A percentile compares a stretch with the other conserved stretches of the same genome.
Evolutionary conservation across 2,113 vertebrate species (phyloP).

Genomic region (Larimichthys crocea): DNA sequence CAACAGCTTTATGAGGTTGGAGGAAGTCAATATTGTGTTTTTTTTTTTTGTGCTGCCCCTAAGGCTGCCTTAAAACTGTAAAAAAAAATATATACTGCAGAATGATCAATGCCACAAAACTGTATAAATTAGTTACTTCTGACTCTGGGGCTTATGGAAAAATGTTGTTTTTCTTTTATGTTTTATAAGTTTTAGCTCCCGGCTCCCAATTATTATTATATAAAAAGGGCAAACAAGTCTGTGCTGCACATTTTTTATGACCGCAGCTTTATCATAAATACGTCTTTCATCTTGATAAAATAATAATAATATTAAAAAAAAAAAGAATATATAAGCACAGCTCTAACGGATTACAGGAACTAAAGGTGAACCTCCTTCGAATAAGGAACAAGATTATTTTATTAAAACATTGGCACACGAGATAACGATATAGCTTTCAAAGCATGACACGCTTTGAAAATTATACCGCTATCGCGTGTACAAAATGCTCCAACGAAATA

Average conservation of each 20-base stretch:
- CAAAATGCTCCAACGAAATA: slow-evolving; percentile 14
- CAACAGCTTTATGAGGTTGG: not conserved
- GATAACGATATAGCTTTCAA: slow-evolving; percentile 41
- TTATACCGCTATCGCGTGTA: slow-evolving; percentile 28
- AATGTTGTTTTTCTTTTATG: slow-evolving; percentile 5
- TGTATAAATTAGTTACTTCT: not conserved
- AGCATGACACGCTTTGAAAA: slow-evolving; percentile 41
- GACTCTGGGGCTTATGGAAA: not conserved
- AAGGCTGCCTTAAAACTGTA: not conserved
- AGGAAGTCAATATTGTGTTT: not conserved
- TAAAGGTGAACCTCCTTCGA: slow-evolving; percentile 40
- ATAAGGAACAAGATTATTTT: slow-evolving; percentile 19
- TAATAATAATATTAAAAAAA: not conserved
- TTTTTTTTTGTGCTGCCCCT: not conserved
- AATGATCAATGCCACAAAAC: not conserved
- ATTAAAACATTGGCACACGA: slow-evolving; percentile 41
- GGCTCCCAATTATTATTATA: not conserved
- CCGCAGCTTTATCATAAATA: slow-evolving; percentile 34
- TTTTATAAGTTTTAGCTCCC: not conserved
- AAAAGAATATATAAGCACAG: slow-evolving; percentile 30
- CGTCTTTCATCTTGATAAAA: slow-evolving; percentile 10
- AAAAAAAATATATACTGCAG: too few species aligned
- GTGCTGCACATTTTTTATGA: slow-evolving; percentile 23
- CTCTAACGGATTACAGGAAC: slow-evolving; percentile 18
- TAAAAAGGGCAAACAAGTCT: not conserved